Evolutionary conservation across 2,113 vertebrate species (phyloP).

Genomic region (Ictalurus furcatus): DNA sequence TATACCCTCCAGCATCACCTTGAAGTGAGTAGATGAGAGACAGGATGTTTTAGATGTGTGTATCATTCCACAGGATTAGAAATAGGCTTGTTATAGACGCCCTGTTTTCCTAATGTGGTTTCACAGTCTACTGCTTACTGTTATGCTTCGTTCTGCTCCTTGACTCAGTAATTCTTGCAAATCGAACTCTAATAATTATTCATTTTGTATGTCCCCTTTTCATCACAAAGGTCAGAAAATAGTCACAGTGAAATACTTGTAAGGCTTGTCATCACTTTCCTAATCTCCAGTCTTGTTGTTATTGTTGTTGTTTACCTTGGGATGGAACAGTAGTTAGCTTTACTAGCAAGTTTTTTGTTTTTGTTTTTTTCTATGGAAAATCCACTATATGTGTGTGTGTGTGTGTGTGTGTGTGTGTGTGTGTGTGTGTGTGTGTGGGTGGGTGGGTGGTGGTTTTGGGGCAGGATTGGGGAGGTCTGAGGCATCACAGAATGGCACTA

Average conservation of each 20-base stretch:
- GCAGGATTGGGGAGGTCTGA: background rate
- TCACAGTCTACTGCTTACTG: constrained; percentile 35
- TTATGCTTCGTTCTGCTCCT: constrained; percentile 50
- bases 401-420: background rate
- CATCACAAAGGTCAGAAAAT: constrained; percentile 22
- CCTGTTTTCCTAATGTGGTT: constrained; percentile 52
- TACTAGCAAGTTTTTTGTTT: background rate
- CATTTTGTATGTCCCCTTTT: constrained; percentile 44
- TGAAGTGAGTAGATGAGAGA: background rate
- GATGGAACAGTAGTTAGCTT: background rate
- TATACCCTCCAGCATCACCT: constrained; percentile 28
- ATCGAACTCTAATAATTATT: constrained; percentile 59
- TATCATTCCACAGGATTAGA: background rate
- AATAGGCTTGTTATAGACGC: constrained; percentile 27
- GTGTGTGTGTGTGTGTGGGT: no score
- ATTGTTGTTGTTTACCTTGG: background rate
- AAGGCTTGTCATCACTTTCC: background rate
- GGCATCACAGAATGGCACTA: background rate
- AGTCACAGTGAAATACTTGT: background rate
- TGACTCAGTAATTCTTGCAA: constrained; percentile 51
- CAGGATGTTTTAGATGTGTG: constrained; percentile 14
- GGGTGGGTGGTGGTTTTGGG: background rate
- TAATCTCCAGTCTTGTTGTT: background rate
- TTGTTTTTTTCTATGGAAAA: no score
- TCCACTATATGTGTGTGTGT: no score